These are phyloP conservation scores for Festucalex cinctus DNA, from an alignment of 2,113 vertebrate species.

Conservation along the genomic window DNA sequence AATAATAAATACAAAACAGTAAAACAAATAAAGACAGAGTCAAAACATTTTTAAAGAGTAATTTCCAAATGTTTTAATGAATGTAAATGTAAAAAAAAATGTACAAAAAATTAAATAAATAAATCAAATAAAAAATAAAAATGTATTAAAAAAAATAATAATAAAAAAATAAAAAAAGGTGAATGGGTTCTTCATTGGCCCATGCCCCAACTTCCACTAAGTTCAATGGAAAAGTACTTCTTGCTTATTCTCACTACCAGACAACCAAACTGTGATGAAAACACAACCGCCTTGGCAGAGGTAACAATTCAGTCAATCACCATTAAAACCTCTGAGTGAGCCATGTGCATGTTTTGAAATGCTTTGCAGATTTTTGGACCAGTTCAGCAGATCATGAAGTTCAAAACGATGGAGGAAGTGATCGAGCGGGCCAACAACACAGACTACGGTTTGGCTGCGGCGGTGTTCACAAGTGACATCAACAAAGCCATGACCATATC, in stretches of 20 bases:
- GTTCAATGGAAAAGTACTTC: neutral
- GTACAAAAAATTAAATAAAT: too few species aligned
- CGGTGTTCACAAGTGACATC: conserved; percentile 94
- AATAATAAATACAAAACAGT: neutral
- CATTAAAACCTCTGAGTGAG: neutral
- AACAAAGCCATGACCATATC: conserved; percentile 94
- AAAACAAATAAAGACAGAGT: neutral
- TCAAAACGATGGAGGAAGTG: conserved; percentile 96
- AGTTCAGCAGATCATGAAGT: conserved; percentile 96
- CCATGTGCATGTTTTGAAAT: conserved; percentile 2
- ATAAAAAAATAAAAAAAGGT: neutral
- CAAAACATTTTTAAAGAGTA: neutral
- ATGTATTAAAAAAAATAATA: too few species aligned
- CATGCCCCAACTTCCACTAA: neutral
- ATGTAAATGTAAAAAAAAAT: too few species aligned
- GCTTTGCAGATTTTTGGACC: conserved; percentile 92
- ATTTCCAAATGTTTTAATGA: neutral
- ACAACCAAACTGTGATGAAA: conserved; percentile 1
- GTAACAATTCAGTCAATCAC: neutral
- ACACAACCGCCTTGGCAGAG: neutral
- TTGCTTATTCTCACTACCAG: neutral
- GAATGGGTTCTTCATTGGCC: neutral
- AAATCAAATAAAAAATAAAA: too few species aligned
- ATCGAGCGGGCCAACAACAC: conserved; percentile 96
- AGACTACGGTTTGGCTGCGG: conserved; percentile 89